Conservation (phyloP, 2,113 vertebrate genomes). For the Myanophis thanlyinensis region DNA sequence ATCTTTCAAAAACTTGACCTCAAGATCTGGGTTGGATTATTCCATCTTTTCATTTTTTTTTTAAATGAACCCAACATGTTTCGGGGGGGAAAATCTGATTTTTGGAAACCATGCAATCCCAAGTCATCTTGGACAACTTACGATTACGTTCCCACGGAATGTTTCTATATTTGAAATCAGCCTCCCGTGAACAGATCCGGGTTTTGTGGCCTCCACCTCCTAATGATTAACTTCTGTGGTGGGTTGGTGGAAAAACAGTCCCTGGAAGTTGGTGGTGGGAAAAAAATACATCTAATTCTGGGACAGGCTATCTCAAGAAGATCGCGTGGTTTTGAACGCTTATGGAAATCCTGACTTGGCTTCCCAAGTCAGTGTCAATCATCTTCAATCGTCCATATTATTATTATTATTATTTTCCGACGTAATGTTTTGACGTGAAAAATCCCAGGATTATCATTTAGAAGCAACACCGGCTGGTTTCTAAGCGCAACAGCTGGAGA, state of each 20-base stretch:
- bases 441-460: background rate
- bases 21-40: conserved; percentile 12
- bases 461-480: background rate
- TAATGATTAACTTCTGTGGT: background rate
- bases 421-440: background rate
- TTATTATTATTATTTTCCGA: background rate
- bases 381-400: background rate
- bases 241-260: background rate
- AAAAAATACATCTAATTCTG: background rate
- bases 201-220: background rate
- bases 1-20: conserved; percentile 42
- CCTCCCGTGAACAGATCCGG: background rate
- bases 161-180: background rate
- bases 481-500: background rate
- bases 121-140: background rate
- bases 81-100: background rate
- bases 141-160: background rate
- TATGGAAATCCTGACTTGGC: background rate
- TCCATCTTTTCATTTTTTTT: too few relatives aligned
- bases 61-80: background rate
- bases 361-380: background rate
- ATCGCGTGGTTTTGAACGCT: background rate
- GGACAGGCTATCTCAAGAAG: background rate
- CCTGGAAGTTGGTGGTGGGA: background rate
- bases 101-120: background rate